Evolutionary conservation across 1,140 invertebrate species (phyloP), one percentile per base, ranked within the genome.

Genomic region (Plectrocnemia conspersa): DNA sequence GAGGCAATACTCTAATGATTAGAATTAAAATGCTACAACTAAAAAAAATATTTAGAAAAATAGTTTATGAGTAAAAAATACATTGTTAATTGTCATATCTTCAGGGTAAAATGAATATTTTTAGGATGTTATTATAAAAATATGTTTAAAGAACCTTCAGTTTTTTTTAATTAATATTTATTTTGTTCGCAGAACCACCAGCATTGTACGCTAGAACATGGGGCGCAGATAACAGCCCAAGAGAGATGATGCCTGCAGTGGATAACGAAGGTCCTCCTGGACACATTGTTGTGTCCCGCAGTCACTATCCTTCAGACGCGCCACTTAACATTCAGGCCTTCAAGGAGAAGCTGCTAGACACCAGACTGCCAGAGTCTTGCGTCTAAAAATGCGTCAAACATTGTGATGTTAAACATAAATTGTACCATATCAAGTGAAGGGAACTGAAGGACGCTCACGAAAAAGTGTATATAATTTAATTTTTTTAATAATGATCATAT

Each of bases 291-390:
- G 22, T 18, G 13, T 29, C 21, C 18, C 45, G 54, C 44, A 41
- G 67, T 65, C 55, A 66, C 66, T 13, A 69, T 63, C 10, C 65
- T 65, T 33, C 63, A 66, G 36, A 66, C 67, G 38, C 67, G 61
- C 22, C 58, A 1, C 72, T 82, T 49, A 82, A 82, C 68, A 84
- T 85, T 2, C 78, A 84, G 64, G 83, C 82, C 55, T 86, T 87
- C 66, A 86, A 86, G 64, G 82, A 85, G 66, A 79, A 83, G 61
- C 75, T 86, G 3, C 82, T 86, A 72, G 82, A 84, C 44, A 83
- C 83, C 66, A 80, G 83, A 65, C 78, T 87, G 63, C 85, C 85
- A 2, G 84, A 86, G 68, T 85, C 83, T 61, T 86, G 84, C 68
- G 85, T 87, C 45, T 85, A 82, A 79, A 53, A 13, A 36, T 23